Percentiles rank a stretch among this genome's conserved stretches.
Evolutionary conservation across 2,888 invertebrate species (phyloP).

Genomic region (Neria commutata): DNA sequence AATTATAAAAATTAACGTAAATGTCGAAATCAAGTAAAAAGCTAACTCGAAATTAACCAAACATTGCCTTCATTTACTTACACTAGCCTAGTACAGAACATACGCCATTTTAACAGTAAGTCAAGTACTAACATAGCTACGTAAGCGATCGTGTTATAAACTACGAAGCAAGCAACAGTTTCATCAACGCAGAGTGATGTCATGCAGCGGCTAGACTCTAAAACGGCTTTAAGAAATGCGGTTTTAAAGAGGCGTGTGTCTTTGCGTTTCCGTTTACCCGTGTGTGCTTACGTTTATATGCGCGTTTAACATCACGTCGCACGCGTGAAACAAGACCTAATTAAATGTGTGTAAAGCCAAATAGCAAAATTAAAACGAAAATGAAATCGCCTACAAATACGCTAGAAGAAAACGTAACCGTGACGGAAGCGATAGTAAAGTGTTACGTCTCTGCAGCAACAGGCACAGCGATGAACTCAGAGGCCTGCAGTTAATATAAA

Average conservation of each 20-base stretch:
- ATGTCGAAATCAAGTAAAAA: background rate
- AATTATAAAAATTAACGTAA: background rate
- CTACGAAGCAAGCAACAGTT: no score
- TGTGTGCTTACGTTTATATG: no score
- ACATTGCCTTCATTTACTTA: conserved; percentile 44
- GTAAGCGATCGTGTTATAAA: no score
- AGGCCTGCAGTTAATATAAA: background rate
- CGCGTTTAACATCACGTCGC: no score
- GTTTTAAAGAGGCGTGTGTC: no score
- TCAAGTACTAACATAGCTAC: no score
- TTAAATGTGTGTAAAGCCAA: conserved; percentile 56
- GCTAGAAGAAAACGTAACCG: conserved; percentile 25
- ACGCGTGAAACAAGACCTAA: background rate
- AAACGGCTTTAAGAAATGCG: no score
- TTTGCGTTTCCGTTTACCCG: no score
- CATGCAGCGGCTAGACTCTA: no score
- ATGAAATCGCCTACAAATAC: conserved; percentile 54
- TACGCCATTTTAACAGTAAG: no score
- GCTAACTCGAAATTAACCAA: conserved; percentile 27
- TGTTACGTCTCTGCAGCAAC: background rate
- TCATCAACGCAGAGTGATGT: no score
- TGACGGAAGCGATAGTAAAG: background rate
- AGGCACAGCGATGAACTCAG: background rate
- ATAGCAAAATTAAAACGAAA: conserved; percentile 55
- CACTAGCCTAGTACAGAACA: background rate